A percentile compares a stretch with the other conserved stretches of the same genome.
phyloP scores from a whole-genome alignment of 2,797 vertebrate genomes.

The Potorous gilbertii region DNA sequence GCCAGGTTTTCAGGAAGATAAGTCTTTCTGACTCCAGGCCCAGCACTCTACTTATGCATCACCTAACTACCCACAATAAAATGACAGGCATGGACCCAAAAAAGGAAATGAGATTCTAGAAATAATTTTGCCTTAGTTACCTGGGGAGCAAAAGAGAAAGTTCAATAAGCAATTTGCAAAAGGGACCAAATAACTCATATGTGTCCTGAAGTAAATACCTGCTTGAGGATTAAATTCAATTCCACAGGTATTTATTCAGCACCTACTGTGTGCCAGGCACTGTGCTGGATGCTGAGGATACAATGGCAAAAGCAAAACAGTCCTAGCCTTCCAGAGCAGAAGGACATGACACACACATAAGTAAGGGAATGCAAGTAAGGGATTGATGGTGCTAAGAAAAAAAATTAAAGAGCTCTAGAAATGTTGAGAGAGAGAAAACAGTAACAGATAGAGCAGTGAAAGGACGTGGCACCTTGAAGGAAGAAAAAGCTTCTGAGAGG shows the following conservation, averaged over 20 bases:
- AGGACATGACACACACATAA: not conserved
- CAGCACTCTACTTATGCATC: not conserved
- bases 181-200: constrained; percentile 46
- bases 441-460: not conserved
- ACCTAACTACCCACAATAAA: not conserved
- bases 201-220: not conserved
- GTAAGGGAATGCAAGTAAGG: not conserved
- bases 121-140: constrained; percentile 54
- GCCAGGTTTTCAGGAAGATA: not conserved
- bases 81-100: not conserved
- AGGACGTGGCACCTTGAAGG: not conserved
- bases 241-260: not conserved
- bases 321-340: not conserved
- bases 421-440: not conserved
- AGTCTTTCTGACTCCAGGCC: too few relatives aligned
- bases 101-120: constrained; percentile 42
- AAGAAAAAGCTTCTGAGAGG: not conserved
- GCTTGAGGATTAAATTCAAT: constrained; percentile 56
- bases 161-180: constrained; percentile 45
- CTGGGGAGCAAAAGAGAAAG: constrained; percentile 28
- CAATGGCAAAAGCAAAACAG: not conserved
- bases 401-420: not conserved
- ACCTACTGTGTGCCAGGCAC: not conserved
- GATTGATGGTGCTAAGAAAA: not conserved
- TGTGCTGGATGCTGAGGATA: not conserved